Evolutionary conservation across 2,113 vertebrate species (phyloP), one percentile per base, ranked within the genome.

Genomic region (Indri indri): DNA sequence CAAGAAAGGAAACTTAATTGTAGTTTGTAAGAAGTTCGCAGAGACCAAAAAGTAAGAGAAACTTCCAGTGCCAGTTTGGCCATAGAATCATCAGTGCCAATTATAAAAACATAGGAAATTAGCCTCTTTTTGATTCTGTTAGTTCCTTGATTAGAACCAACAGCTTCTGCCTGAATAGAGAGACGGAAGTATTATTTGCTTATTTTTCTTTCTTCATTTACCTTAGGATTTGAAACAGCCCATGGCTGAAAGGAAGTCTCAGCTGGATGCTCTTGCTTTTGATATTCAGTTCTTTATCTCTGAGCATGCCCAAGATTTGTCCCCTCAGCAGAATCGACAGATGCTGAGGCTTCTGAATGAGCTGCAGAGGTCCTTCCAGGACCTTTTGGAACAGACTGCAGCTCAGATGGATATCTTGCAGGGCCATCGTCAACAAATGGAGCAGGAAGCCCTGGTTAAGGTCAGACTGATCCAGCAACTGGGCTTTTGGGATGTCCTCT

Each of bases 241-340:
- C 23, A 97, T 99, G 0, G 54, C 96, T 50, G 96, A 97, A 86
- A 99, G 97, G 96, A 99, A 99, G 77, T 96, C 93, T 10, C 98
- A 99, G 85, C 99, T 99, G 25, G 99, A 98, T 3, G 32, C 83
- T 40, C 94, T 99, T 0, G 99, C 99, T 71, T 99, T 99, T 2
- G 99, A 99, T 94, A 97, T 99, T 94, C 99, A 99, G 98, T 79
- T 99, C 90, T 99, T 99, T 87, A 99, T 99, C 97, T 99, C 99
- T 0, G 99, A 99, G 98, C 99, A 99, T 0, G 99, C 99, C 0
- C 99, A 99, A 98, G 99, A 99, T 90, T 93, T 99, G 92, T 98
- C 96, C 10, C 99, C 99, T 1, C 99, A 99, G 96, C 99, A 99
- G 98, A 99, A 99, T 98, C 98, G 98, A 90, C 98, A 98, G 95